Evolutionary conservation across 2,113 vertebrate genomes (phyloP), one percentile per base, ranked within the genome.

Genomic region (Nothobranchius kuhntae): DNA sequence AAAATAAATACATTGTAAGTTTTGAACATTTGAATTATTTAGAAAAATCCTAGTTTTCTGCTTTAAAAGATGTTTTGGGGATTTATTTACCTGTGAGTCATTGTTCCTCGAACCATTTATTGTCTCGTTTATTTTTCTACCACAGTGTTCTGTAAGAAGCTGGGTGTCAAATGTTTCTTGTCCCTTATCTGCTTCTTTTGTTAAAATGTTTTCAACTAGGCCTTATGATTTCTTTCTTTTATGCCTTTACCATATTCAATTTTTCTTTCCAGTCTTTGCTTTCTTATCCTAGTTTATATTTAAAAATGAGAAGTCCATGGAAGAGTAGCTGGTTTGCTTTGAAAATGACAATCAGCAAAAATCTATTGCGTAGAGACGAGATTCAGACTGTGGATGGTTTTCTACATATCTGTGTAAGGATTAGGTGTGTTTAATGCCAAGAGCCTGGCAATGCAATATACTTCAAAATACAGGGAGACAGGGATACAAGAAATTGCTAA

Each of bases 141-240:
- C 15, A 17, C 9, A 36, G 30, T 54, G 36, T 65, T 52, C 35
- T 11, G 15, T 54, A 59, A 64, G 80, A 30, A 30, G 30, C 30
- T 30, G 30, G 30, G 30, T 30, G 30, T 30, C 73, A 55, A 55
- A 38, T 35, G 67, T 71, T 53, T 73, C 6, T 42, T 53, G 13
- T 52, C 42, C 44, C 9, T 51, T 21, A 68, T 86, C 77, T 77
- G 73, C 84, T 81, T 78, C 78, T 59, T 42, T 60, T 65, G 67
- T 65, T 83, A 77, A 85, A 80, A 61, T 55, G 48, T 73, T 75
- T 66, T 71, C 70, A 61, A 65, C 46, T 21, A 51, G 45, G 72
- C 79, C 77, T 56, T 42, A 51, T 14, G 21, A 48, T 68, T 79
- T 75, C 44, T 44, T 36, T n/a, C 66, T 44, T 53, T 52, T 9